Evolutionary conservation across 2,888 invertebrate genomes (phyloP).

Genomic region (Diarsia mendica): DNA sequence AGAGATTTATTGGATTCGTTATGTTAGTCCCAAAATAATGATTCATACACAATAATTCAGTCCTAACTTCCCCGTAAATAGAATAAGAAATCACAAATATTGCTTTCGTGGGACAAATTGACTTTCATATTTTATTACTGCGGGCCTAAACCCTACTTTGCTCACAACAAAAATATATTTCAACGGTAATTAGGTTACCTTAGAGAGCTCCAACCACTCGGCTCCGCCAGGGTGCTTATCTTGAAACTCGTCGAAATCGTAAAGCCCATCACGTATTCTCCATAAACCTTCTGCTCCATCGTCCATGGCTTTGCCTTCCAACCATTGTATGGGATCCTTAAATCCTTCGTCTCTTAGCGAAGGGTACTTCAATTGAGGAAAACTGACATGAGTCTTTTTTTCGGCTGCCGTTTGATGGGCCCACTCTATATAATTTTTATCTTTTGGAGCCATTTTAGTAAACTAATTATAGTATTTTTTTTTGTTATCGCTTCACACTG

Average conservation of each 20-base stretch:
- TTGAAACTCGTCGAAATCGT: slow-evolving; percentile 95
- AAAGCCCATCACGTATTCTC: slow-evolving; percentile 94
- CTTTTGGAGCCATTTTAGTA: slow-evolving; percentile 72
- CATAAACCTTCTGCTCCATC: slow-evolving; percentile 95
- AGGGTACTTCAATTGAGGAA: slow-evolving; percentile 89
- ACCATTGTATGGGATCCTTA: slow-evolving; percentile 89
- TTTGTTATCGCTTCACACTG: slow-evolving; percentile 20
- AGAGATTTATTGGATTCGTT: neutral
- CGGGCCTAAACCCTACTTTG: slow-evolving; percentile 32
- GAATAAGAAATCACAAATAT: slow-evolving; percentile 41
- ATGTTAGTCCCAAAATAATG: neutral
- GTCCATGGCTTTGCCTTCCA: slow-evolving; percentile 91
- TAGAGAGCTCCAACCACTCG: slow-evolving; percentile 93
- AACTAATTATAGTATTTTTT: neutral
- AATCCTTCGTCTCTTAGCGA: slow-evolving; percentile 85
- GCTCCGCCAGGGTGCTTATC: slow-evolving; percentile 96
- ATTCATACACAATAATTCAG: slow-evolving; percentile 5
- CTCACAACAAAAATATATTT: slow-evolving; percentile 46
- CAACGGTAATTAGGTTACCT: slow-evolving; percentile 83
- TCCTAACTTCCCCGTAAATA: slow-evolving; percentile 2
- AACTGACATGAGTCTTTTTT: slow-evolving; percentile 86
- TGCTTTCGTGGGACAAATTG: slow-evolving; percentile 25
- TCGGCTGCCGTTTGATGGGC: slow-evolving; percentile 76
- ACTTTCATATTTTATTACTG: slow-evolving; percentile 39
- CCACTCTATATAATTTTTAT: slow-evolving; percentile 74